Evolutionary conservation across 2,113 vertebrate genomes (phyloP).

Genomic region (Serinus canaria): DNA sequence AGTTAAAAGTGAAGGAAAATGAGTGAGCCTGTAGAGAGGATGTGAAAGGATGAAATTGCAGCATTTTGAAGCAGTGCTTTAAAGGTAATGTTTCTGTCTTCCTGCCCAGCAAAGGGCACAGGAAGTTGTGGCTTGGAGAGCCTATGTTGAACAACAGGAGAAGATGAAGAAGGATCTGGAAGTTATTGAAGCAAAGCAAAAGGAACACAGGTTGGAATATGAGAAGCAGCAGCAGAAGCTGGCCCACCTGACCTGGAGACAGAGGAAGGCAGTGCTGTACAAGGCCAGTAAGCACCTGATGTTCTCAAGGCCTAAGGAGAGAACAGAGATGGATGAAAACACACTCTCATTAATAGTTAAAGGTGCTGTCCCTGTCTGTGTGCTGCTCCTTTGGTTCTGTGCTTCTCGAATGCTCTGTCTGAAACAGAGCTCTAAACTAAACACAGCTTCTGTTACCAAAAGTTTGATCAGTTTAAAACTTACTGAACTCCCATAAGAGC

Average conservation of each 20-base stretch:
- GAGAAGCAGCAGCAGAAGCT: constrained; percentile 70
- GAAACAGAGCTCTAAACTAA: neutral
- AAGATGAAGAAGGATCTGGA: constrained; percentile 76
- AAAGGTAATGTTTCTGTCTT: neutral
- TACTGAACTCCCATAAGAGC: neutral
- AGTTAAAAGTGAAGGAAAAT: neutral
- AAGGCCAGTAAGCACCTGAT: constrained; percentile 67
- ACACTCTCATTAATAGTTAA: constrained; percentile 84
- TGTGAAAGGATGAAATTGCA: neutral
- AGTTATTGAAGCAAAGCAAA: constrained; percentile 80
- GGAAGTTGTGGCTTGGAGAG: constrained; percentile 90
- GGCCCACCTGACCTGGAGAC: constrained; percentile 81
- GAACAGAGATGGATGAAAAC: constrained; percentile 41
- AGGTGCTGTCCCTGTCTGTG: constrained; percentile 73
- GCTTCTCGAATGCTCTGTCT: neutral
- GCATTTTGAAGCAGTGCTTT: neutral
- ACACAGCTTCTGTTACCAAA: neutral
- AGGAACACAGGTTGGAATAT: constrained; percentile 79
- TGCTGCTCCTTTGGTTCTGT: neutral
- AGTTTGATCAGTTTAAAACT: neutral
- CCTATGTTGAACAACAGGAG: constrained; percentile 75
- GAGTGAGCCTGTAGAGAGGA: neutral
- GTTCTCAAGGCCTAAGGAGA: constrained; percentile 72
- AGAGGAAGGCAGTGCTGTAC: constrained; percentile 76
- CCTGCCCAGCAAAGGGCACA: constrained; percentile 82